Conservation (phyloP, 2,888 invertebrate species). For the Macrophya alboannulata region DNA sequence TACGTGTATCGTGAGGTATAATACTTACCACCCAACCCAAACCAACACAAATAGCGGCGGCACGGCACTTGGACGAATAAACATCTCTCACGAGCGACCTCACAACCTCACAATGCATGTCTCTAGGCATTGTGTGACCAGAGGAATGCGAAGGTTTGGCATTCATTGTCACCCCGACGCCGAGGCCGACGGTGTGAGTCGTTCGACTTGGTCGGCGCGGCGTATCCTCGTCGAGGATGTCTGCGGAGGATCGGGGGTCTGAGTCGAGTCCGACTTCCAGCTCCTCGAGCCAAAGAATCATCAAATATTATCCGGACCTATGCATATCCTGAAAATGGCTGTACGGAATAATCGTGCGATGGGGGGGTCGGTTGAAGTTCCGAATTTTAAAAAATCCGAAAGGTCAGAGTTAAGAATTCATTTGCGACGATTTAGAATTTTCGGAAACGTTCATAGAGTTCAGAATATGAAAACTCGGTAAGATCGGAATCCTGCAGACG, state of each 20-base stretch:
- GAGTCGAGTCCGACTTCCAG: background rate
- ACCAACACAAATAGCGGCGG: constrained; percentile 23
- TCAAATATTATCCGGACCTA: constrained; percentile 13
- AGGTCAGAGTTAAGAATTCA: too few relatives aligned
- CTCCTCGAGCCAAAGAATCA: background rate
- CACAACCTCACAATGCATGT: constrained; percentile 55
- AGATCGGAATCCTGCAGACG: too few relatives aligned
- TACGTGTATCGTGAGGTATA: constrained; percentile 9
- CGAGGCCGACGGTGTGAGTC: background rate
- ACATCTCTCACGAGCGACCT: constrained; percentile 52
- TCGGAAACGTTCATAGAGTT: too few relatives aligned
- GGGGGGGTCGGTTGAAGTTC: too few relatives aligned
- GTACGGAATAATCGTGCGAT: too few relatives aligned
- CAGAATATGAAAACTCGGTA: too few relatives aligned
- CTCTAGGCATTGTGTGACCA: constrained; percentile 54
- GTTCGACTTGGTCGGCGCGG: constrained; percentile 8
- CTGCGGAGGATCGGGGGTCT: constrained; percentile 17
- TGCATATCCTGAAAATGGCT: background rate
- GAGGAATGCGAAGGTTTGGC: constrained; percentile 56
- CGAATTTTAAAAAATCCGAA: background rate
- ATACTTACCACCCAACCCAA: background rate
- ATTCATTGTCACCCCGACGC: constrained; percentile 53
- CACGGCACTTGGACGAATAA: constrained; percentile 53
- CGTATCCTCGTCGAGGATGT: constrained; percentile 22
- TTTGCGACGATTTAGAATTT: too few relatives aligned